Base-by-base conservation (phyloP, 2,888 invertebrate genomes). In the Synergus umbraculus region DNA sequence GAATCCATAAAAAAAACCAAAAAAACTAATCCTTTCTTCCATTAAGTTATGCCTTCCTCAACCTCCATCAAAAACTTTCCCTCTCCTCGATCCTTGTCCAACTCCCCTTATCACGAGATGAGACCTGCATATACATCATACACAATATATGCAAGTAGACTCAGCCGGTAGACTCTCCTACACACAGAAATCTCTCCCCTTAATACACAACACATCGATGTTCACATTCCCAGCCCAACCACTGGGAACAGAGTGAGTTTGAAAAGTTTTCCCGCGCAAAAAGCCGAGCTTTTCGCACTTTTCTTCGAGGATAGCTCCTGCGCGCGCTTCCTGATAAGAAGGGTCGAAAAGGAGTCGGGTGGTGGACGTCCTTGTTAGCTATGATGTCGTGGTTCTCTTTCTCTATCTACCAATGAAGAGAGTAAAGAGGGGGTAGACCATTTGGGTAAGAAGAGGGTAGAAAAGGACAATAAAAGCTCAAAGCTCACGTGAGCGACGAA, bases 241-340 rank as follows among this genome's bases (percentile, higher is more conserved):
- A 18, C 67, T 63, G 43, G 78, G 63, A 41, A 64, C 64, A 64
- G 41, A 66, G 80, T 79, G 77, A 87, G 86, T 89, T 89, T 82
- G 81, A 86, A 87, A 89, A 90, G 88, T 87, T 90, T 87, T 86
- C 84, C 85, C 88, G 89, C 87, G 88, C 83, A 88, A 89, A 89
- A 90, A 90, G 84, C 82, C 83, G 82, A 83, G 85, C 84, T 90
- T 90, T 90, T 89, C 86, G 80, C 87, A 86, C 85, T 86, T 85
- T 85, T 87, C 85, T 86, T 73, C 49, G 15, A 22, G 29, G 15
- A 15, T 4, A 29, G 4, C n/a, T 37, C 29, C 29, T 54, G 73
- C 73, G 73, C 73, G 54, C 49, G 73, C 49, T 22, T 3, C 78
- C 43, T 60, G 22, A 37, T 66, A 76, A 67, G 46, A 69, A 60